These are phyloP conservation scores for Hippocampus barbouri DNA, from an alignment of 2,113 vertebrate species.

Conservation along the genomic window DNA sequence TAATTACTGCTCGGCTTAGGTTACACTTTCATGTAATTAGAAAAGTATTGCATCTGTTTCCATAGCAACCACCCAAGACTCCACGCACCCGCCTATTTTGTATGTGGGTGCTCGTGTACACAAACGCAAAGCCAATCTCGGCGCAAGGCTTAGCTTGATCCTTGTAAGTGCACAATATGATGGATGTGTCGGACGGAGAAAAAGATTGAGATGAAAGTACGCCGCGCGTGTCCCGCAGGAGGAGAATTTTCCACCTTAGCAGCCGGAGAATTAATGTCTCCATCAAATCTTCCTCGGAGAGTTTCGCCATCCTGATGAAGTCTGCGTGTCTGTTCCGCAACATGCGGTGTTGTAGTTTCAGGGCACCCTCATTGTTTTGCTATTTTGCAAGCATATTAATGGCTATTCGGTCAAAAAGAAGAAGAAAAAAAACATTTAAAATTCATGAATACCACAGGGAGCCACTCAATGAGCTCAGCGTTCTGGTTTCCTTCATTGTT, in stretches of 20 bases:
- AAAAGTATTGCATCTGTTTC: conserved; percentile 45
- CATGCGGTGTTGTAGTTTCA: conserved; percentile 20
- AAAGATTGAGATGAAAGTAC: conserved; percentile 44
- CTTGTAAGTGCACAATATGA: conserved; percentile 34
- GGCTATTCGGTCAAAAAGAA: conserved; percentile 35
- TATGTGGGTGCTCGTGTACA: conserved; percentile 8
- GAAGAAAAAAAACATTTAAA: conserved; percentile 51
- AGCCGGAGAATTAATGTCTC: conserved; percentile 45
- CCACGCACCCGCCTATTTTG: conserved; percentile 7
- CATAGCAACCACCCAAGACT: conserved; percentile 43
- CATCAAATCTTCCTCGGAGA: conserved; percentile 42
- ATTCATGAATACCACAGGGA: conserved; percentile 66
- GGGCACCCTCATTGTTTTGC: conserved; percentile 23
- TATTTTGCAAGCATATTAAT: conserved; percentile 52
- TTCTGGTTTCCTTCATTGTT: conserved; percentile 63
- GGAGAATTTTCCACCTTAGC: conserved; percentile 29
- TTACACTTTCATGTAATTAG: conserved; percentile 39
- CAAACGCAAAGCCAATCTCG: conserved; percentile 28
- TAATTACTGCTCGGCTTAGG: conserved; percentile 6
- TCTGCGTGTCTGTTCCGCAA: conserved; percentile 26
- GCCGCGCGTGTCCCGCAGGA: conserved; percentile 27
- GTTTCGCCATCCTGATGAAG: conserved; percentile 39
- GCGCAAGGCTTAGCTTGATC: conserved; percentile 33
- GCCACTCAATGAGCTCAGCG: conserved; percentile 58
- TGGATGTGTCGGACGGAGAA: conserved; percentile 43